Percentiles rank a stretch among this genome's conserved stretches.
Evolutionary conservation across 2,113 vertebrate species (phyloP).

Genomic region (Leptobrachium ailaonicum): DNA sequence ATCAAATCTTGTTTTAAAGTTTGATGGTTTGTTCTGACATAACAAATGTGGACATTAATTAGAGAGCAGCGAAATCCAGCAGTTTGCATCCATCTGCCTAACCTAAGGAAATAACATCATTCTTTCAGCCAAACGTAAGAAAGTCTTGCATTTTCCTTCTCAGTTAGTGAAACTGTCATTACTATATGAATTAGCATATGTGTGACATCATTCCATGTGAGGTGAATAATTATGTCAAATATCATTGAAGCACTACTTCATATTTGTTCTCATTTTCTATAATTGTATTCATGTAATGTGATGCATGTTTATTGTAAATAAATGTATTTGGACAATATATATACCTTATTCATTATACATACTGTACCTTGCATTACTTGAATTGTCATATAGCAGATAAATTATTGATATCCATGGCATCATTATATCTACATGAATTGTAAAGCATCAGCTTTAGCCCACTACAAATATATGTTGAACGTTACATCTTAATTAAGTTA

Average conservation of each 20-base stretch:
- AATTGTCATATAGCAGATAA: no score
- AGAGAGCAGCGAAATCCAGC: slow-evolving; percentile 74
- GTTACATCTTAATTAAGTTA: no score
- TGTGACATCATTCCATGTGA: slow-evolving; percentile 63
- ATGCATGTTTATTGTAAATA: no score
- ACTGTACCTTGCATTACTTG: no score
- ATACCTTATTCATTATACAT: no score
- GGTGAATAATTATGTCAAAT: slow-evolving; percentile 26
- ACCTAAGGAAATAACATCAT: slow-evolving; percentile 77
- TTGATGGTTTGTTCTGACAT: slow-evolving; percentile 75
- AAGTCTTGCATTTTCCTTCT: slow-evolving; percentile 68
- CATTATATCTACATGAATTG: no score
- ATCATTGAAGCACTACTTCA: slow-evolving; percentile 17
- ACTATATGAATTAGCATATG: slow-evolving; percentile 66
- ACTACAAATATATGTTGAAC: no score
- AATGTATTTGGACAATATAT: no score
- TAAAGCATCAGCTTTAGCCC: no score
- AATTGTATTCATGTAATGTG: no score
- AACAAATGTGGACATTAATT: slow-evolving; percentile 81
- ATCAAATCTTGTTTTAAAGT: slow-evolving; percentile 61
- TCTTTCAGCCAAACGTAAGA: slow-evolving; percentile 74
- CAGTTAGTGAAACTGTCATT: slow-evolving; percentile 61
- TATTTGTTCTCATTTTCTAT: slow-evolving; percentile 10
- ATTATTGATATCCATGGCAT: no score
- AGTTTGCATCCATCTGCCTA: slow-evolving; percentile 80